These are phyloP conservation scores for Enteromius thamalakanensis DNA, from an alignment of 2,797 vertebrate species.

Conservation along the genomic window DNA sequence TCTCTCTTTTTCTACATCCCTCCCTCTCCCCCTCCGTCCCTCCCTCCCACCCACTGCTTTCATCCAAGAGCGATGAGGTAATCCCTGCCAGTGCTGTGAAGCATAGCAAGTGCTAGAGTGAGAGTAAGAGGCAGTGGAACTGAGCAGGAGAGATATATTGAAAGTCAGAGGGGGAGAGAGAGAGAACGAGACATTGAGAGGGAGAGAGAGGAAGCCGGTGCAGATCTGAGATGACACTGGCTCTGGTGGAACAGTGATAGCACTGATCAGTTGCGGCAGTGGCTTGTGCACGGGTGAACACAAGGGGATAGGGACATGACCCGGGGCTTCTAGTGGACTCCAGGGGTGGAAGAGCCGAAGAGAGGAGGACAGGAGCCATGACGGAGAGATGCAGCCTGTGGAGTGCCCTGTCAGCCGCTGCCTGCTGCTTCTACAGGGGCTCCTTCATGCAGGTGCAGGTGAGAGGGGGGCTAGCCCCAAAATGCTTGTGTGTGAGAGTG, in stretches of 20 bases:
- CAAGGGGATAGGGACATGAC: constrained; percentile 59
- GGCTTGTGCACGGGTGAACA: constrained; percentile 28
- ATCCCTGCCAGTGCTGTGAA: constrained; percentile 81
- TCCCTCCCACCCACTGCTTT: constrained; percentile 80
- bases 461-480: constrained; percentile 68
- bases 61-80: constrained; percentile 86
- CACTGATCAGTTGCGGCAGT: constrained; percentile 62
- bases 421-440: constrained; percentile 98
- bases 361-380: constrained; percentile 77
- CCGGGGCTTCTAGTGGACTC: constrained; percentile 52
- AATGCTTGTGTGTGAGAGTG: constrained; percentile 41
- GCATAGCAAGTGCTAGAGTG: constrained; percentile 74
- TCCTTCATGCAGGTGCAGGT: constrained; percentile 99
- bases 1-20: constrained; percentile 56
- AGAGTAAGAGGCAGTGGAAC: constrained; percentile 55
- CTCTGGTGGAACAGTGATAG: constrained; percentile 50
- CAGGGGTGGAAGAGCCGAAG: constrained; percentile 45
- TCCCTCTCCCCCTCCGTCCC: constrained; percentile 66
- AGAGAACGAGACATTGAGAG: constrained; percentile 65
- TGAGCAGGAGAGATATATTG: constrained; percentile 46
- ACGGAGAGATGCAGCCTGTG: constrained; percentile 97
- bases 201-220: constrained; percentile 47
- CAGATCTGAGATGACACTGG: constrained; percentile 65
- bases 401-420: constrained; percentile 96
- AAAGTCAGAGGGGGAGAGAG: constrained; percentile 44